A percentile compares a stretch with the other conserved stretches of the same genome.
phyloP scores from a whole-genome alignment of 2,797 vertebrate species.

The Catostomus latipinnis region DNA sequence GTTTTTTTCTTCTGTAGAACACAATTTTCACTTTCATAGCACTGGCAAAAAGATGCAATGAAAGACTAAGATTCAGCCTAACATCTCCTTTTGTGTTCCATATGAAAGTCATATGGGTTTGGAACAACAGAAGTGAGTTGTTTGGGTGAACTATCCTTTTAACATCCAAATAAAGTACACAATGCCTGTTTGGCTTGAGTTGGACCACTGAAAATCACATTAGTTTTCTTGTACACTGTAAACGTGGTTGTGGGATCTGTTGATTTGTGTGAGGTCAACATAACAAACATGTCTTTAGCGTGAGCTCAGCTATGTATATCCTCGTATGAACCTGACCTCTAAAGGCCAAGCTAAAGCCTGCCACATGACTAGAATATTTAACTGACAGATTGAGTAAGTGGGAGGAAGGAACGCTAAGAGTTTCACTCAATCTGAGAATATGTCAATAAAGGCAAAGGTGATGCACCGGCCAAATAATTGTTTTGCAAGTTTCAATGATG shows the following conservation, averaged over 20 bases:
- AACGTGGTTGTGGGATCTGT: background rate
- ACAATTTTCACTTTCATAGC: too few species aligned
- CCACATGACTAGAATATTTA: conserved; percentile 37
- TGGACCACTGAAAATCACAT: too few species aligned
- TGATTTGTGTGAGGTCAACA: background rate
- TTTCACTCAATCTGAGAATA: conserved; percentile 7
- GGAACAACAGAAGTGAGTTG: too few species aligned
- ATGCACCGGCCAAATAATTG: background rate
- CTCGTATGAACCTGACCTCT: conserved; percentile 27
- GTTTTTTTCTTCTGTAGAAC: too few species aligned
- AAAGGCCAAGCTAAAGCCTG: conserved; percentile 2
- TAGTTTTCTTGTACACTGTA: background rate
- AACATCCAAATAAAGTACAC: too few species aligned
- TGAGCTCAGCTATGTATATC: conserved; percentile 14
- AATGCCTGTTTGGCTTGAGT: too few species aligned
- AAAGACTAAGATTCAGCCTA: too few species aligned
- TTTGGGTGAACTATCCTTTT: too few species aligned
- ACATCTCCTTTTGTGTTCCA: too few species aligned
- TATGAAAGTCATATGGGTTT: too few species aligned
- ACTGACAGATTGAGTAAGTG: conserved; percentile 27
- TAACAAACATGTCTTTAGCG: background rate
- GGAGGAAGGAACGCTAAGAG: background rate
- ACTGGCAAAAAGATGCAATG: too few species aligned
- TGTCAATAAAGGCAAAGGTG: background rate
- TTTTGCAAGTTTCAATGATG: background rate